Percentiles rank a stretch among this genome's conserved stretches.
Evolutionary conservation across 2,113 vertebrate genomes (phyloP).

Genomic region (Prietella phreatophila): DNA sequence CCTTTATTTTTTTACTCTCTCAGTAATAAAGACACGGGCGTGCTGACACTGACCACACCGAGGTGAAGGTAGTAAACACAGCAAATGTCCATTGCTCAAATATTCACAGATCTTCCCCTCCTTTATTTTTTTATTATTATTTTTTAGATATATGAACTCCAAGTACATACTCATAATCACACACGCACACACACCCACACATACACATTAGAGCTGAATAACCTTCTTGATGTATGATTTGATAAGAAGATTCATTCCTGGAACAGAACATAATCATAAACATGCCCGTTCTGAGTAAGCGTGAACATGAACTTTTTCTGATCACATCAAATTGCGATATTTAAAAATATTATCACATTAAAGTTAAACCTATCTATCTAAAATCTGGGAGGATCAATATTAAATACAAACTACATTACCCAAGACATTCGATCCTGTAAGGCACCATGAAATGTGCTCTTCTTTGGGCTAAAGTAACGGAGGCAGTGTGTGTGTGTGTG

Average conservation of each 20-base stretch:
- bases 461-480: not conserved
- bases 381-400: conserved; percentile 5
- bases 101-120: conserved; percentile 19
- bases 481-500: conserved; percentile 36
- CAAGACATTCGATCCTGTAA: conserved; percentile 22
- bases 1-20: no score
- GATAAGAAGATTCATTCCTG: not conserved
- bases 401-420: conserved; percentile 21
- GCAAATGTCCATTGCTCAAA: conserved; percentile 56
- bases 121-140: not conserved
- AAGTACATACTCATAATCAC: conserved; percentile 6
- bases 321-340: not conserved
- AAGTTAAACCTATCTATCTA: not conserved
- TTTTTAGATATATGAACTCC: not conserved
- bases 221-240: not conserved
- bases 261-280: not conserved
- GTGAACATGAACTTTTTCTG: not conserved
- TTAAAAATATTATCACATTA: not conserved
- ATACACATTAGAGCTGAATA: not conserved
- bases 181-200: conserved; percentile 1
- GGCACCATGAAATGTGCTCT: conserved; percentile 15
- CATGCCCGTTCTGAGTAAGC: not conserved
- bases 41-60: conserved; percentile 7
- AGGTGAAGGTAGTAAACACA: conserved; percentile 45
- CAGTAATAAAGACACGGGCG: conserved; percentile 28